Conservation (phyloP, 2,888 invertebrate genomes). For the Lymantria monacha region DNA sequence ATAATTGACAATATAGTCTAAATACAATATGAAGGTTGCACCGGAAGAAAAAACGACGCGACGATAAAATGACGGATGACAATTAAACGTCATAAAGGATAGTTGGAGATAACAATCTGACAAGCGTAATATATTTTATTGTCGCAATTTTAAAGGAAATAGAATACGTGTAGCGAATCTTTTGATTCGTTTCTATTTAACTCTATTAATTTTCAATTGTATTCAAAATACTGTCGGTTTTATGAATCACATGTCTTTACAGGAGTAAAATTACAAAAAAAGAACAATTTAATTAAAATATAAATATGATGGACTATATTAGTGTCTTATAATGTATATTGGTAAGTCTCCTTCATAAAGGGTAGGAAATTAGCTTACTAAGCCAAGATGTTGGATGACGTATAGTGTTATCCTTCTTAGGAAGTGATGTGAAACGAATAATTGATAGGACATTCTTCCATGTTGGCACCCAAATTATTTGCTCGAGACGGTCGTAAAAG, state of each 20-base stretch:
- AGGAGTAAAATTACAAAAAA: too few species aligned
- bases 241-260: not conserved
- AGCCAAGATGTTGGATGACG: too few species aligned
- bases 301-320: too few species aligned
- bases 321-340: too few species aligned
- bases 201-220: not conserved
- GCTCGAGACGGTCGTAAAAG: too few species aligned
- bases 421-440: too few species aligned
- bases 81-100: constrained; percentile 35
- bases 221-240: not conserved
- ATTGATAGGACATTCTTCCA: too few species aligned
- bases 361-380: too few species aligned
- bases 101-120: constrained; percentile 20
- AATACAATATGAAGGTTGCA: constrained; percentile 3
- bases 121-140: constrained; percentile 15
- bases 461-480: too few species aligned
- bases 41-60: constrained; percentile 43
- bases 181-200: constrained; percentile 2
- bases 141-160: constrained; percentile 20
- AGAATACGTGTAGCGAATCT: constrained; percentile 12
- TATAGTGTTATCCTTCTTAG: too few species aligned
- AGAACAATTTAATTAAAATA: too few species aligned
- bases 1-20: constrained; percentile 8
- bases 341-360: too few species aligned
- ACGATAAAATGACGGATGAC: constrained; percentile 49